phyloP scores from a whole-genome alignment of 2,113 vertebrate genomes.

The Caracal caracal region DNA sequence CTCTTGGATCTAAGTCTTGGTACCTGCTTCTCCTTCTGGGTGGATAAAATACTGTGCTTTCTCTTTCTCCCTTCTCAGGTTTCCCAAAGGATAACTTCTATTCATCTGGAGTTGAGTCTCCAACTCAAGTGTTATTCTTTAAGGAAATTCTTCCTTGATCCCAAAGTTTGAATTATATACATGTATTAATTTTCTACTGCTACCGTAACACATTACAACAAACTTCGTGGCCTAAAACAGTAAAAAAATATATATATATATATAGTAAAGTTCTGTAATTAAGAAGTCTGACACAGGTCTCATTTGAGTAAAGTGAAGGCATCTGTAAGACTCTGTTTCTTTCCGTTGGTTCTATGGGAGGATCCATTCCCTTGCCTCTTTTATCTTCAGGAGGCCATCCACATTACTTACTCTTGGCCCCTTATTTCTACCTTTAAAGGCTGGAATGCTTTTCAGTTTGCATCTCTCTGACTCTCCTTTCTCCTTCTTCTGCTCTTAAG shows the following conservation, averaged over 20 bases:
- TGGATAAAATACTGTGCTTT: neutral
- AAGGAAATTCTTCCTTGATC: neutral
- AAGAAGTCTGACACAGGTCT: neutral
- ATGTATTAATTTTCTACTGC: neutral
- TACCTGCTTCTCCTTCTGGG: neutral
- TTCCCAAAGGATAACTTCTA: neutral
- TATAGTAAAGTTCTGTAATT: neutral
- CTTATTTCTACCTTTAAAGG: neutral
- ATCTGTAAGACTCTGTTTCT: neutral
- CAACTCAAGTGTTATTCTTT: neutral
- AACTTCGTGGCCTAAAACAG: neutral
- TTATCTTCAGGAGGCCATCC: neutral
- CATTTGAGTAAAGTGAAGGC: neutral
- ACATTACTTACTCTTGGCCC: neutral
- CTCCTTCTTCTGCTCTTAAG: neutral
- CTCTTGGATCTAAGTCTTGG: neutral
- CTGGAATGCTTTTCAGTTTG: rapidly evolving
- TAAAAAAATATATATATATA: too few species aligned
- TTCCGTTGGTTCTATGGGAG: neutral
- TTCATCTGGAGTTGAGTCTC: neutral
- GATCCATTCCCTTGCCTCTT: neutral
- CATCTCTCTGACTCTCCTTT: neutral
- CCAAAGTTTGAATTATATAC: neutral
- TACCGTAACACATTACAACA: neutral
- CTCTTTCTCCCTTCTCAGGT: rapidly evolving